Evolutionary conservation across 2,888 invertebrate species (phyloP), one percentile per base, ranked within the genome.

Genomic region (Spialia ferax): DNA sequence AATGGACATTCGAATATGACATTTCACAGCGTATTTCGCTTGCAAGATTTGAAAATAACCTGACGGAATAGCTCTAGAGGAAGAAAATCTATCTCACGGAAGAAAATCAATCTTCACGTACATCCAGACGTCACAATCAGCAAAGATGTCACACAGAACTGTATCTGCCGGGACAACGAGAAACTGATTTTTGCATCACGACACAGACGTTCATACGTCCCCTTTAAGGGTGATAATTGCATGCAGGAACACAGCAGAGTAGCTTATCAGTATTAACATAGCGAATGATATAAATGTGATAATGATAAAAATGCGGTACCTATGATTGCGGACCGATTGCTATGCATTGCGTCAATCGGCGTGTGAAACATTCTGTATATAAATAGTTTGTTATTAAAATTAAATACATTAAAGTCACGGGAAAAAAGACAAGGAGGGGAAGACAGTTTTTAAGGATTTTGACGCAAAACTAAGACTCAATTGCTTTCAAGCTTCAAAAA

Each of bases 231-330:
- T 63, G 67, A 82, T 56, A 77, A 71, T 82, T 35, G 75, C 64
- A 57, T 56, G 63, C 63, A 62, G 54, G 23, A 35, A 22, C 60
- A 63, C 57, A 68, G 32, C n/a, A 11, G 52, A 10, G 60, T 66
- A 67, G 29, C 78, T 86, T 88, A 89, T 89, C 88, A 74, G 67
- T 89, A 87, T 89, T 88, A 88, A 85, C 82, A 77, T 79, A 80
- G 81, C 79, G 71, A 83, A 83, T 82, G 83, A 90, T 88, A 89
- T 84, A 82, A 85, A 86, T 82, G 81, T 81, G 82, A 86, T 85
- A 80, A 74, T 80, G 89, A 91, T 89, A 90, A 88, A 76, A 77
- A 75, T 82, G 80, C 81, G 79, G 79, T 63, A 74, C 56, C 71
- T 71, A 74, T 72, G 70, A 69, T 66, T 67, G 69, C 71, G 61